These are phyloP conservation scores for Brachionus paranguensis DNA, from an alignment of 1,140 invertebrate species.

Conservation along the genomic window DNA sequence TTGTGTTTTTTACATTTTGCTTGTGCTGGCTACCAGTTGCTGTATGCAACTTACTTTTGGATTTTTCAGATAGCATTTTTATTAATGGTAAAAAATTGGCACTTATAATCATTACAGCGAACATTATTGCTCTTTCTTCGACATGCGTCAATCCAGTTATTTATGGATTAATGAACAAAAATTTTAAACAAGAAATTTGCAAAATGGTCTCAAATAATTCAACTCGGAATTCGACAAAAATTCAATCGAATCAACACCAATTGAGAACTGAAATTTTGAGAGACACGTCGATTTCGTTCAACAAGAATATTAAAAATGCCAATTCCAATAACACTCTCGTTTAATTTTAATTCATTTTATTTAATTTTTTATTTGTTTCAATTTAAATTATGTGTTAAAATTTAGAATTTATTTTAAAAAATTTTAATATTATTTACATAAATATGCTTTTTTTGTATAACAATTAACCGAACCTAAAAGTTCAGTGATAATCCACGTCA, in stretches of 20 bases:
- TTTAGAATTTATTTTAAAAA: not conserved
- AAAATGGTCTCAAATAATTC: not conserved
- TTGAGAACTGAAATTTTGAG: not conserved
- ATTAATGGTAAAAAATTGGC: conserved; percentile 7
- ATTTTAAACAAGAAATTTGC: conserved; percentile 61
- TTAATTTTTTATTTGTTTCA: not conserved
- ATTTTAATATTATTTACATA: too few relatives aligned
- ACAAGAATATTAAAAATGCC: not conserved
- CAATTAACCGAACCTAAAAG: too few relatives aligned
- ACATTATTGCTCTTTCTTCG: conserved; percentile 49
- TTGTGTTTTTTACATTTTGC: conserved; percentile 27
- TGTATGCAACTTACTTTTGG: not conserved
- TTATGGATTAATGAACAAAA: conserved; percentile 65
- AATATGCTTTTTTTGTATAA: too few relatives aligned
- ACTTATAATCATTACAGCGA: not conserved
- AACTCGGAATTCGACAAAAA: not conserved
- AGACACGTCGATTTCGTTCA: not conserved
- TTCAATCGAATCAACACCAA: not conserved
- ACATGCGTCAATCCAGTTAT: conserved; percentile 79
- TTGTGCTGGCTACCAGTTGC: conserved; percentile 23
- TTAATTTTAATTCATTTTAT: not conserved
- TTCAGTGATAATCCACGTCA: too few relatives aligned
- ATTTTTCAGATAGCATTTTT: conserved; percentile 11
- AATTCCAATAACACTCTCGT: conserved; percentile 13
- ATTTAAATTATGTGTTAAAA: not conserved